Conservation (phyloP, 2,113 vertebrate genomes). For the Pardalotus punctatus region DNA sequence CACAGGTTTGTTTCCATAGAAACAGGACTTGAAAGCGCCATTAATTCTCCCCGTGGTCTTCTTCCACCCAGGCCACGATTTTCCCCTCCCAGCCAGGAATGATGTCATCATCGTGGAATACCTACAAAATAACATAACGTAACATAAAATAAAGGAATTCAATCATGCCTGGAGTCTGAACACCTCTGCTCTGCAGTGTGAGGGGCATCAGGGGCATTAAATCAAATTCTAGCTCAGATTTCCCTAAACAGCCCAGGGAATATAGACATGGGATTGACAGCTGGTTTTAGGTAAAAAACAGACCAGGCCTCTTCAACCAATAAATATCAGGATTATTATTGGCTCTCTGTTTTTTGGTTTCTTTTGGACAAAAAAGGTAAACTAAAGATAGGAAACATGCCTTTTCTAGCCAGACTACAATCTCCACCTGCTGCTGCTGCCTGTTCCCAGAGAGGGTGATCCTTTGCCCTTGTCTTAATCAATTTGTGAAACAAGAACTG, state of each 20-base stretch:
- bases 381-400: not conserved
- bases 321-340: not conserved
- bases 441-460: not conserved
- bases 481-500: not conserved
- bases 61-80: constrained; percentile 98
- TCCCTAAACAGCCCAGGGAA: not conserved
- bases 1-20: not conserved
- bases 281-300: not conserved
- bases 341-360: not conserved
- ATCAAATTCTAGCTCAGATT: not conserved
- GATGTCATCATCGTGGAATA: constrained; percentile 90
- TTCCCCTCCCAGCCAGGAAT: constrained; percentile 98
- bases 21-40: constrained; percentile 38
- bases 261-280: not conserved
- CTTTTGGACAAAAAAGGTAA: not conserved
- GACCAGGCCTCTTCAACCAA: not conserved
- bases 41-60: constrained; percentile 88
- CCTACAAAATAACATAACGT: constrained; percentile 63
- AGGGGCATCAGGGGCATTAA: not conserved
- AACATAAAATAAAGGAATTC: not conserved
- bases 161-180: not conserved
- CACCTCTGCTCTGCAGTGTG: no score
- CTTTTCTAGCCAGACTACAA: not conserved
- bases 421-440: not conserved
- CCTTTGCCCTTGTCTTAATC: not conserved